Evolutionary conservation across 2,888 invertebrate genomes (phyloP).

Genomic region (Synergus laeviventris): DNA sequence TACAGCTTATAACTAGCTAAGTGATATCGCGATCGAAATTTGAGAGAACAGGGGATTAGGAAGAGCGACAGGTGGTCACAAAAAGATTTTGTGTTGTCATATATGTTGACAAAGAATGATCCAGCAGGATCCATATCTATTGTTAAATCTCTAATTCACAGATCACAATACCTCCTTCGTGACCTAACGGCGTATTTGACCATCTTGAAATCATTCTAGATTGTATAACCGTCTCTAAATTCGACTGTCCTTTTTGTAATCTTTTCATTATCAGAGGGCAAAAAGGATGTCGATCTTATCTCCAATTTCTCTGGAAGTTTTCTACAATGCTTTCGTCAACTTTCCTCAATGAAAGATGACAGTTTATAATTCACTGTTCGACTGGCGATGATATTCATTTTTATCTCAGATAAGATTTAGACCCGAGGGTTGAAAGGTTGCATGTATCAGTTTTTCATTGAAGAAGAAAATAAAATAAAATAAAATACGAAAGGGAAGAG

Average conservation of each 20-base stretch:
- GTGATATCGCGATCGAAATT: conserved; percentile 12
- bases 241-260: conserved; percentile 20
- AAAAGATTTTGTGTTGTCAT: conserved; percentile 19
- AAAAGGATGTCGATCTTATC: conserved; percentile 31
- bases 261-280: conserved; percentile 22
- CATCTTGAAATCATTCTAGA: neutral
- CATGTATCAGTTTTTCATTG: no score
- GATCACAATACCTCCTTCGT: neutral
- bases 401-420: neutral
- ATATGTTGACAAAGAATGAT: conserved; percentile 36
- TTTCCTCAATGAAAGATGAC: conserved; percentile 30
- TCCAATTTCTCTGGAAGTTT: neutral
- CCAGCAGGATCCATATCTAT: neutral
- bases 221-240: conserved; percentile 17
- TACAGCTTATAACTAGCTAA: neutral
- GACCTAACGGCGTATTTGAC: neutral
- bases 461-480: no score
- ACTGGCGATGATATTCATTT: neutral
- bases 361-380: neutral
- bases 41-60: conserved; percentile 23
- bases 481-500: no score
- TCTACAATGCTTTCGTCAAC: conserved; percentile 31
- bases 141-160: neutral
- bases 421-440: no score
- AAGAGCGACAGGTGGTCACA: conserved; percentile 27